These are phyloP conservation scores for Bombus confusus DNA, from an alignment of 1,140 invertebrate species.

Conservation along the genomic window DNA sequence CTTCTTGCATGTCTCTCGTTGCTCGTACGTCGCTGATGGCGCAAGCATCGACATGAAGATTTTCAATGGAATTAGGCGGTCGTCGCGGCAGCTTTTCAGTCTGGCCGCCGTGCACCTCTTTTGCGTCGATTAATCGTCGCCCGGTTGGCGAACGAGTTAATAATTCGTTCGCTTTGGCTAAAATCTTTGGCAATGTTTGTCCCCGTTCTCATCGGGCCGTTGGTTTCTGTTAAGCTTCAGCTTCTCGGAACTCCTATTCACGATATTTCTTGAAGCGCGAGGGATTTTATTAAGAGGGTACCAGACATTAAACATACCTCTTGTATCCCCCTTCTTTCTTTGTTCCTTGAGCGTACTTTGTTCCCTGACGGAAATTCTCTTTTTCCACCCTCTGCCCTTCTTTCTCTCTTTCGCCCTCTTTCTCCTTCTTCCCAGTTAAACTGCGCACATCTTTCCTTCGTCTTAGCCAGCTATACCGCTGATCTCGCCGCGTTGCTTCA, in stretches of 20 bases:
- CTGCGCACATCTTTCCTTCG: background rate
- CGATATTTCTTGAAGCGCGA: slow-evolving; percentile 73
- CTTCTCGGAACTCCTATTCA: slow-evolving; percentile 66
- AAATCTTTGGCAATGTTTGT: slow-evolving; percentile 37
- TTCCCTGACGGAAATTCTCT: slow-evolving; percentile 16
- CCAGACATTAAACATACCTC: slow-evolving; percentile 54
- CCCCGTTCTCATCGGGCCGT: slow-evolving; percentile 12
- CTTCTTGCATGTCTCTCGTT: background rate
- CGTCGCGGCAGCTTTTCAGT: background rate
- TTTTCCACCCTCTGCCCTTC: background rate
- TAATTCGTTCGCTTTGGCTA: slow-evolving; percentile 15
- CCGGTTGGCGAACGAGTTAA: slow-evolving; percentile 25
- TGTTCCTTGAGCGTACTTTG: slow-evolving; percentile 42
- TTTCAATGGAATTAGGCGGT: slow-evolving; percentile 5
- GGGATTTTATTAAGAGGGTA: slow-evolving; percentile 72
- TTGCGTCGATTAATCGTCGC: slow-evolving; percentile 21
- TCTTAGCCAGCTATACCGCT: background rate
- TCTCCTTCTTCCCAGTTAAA: background rate
- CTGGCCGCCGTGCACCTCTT: background rate
- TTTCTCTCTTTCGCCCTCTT: background rate
- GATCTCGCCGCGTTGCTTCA: background rate
- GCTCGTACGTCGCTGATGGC: background rate
- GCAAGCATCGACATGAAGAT: background rate
- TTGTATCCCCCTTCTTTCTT: slow-evolving; percentile 46
- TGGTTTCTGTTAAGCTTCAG: slow-evolving; percentile 14